These are phyloP conservation scores for Candidula unifasciata DNA, from an alignment of 2,888 invertebrate genomes.

Conservation along the genomic window DNA sequence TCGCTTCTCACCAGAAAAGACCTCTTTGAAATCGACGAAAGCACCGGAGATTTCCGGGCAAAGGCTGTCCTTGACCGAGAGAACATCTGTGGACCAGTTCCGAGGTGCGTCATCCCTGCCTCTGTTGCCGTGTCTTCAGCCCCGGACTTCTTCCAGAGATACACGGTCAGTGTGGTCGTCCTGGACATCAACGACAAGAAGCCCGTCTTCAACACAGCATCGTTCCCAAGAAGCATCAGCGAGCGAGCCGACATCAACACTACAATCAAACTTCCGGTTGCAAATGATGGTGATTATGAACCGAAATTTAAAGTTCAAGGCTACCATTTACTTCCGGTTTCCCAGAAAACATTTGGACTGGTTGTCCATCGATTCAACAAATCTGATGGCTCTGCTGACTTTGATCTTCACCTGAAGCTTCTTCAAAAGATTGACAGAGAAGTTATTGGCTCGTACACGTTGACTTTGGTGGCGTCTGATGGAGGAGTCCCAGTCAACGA, in stretches of 20 bases:
- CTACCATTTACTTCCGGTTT: constrained; percentile 47
- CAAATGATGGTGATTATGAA: constrained; percentile 54
- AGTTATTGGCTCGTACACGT: constrained; percentile 26
- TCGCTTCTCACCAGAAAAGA: constrained; percentile 38
- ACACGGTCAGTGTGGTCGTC: constrained; percentile 49
- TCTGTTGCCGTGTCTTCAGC: constrained; percentile 54
- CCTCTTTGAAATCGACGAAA: constrained; percentile 51
- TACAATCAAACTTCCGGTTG: constrained; percentile 52
- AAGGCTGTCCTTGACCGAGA: constrained; percentile 51
- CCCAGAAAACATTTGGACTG: constrained; percentile 32
- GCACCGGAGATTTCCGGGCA: constrained; percentile 52
- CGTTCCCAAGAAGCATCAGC: constrained; percentile 42
- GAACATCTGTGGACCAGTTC: constrained; percentile 49
- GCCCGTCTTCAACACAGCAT: constrained; percentile 48
- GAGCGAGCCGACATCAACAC: constrained; percentile 50
- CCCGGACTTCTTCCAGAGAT: constrained; percentile 52
- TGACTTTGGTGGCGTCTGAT: constrained; percentile 49
- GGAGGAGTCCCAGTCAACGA: constrained; percentile 39
- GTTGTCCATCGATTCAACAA: constrained; percentile 12
- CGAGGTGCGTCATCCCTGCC: constrained; percentile 46
- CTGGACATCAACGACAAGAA: constrained; percentile 55
- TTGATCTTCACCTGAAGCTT: constrained; percentile 34
- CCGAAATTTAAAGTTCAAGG: constrained; percentile 46
- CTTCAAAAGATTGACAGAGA: constrained; percentile 50
- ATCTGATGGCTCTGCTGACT: constrained; percentile 22